phyloP scores from a whole-genome alignment of 2,113 vertebrate species.

The Mustelus asterias region DNA sequence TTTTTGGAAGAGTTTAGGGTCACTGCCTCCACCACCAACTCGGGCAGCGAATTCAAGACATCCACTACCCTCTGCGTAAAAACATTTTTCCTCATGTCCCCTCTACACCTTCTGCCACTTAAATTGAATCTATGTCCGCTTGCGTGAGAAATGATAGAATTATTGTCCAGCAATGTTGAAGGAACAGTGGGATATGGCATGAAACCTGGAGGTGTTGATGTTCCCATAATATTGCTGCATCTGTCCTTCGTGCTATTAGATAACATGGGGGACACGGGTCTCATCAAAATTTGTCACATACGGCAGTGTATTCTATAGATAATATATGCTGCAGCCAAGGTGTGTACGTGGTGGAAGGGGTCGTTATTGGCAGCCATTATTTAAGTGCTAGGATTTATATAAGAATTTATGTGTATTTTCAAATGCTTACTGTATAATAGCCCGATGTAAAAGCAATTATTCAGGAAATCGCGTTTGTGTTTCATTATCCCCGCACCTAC shows the following conservation, averaged over 20 bases:
- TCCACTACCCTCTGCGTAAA: too few species aligned
- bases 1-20: too few species aligned
- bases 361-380: background rate
- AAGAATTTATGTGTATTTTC: background rate
- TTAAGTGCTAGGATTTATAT: background rate
- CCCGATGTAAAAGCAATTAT: background rate
- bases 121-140: too few species aligned
- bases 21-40: too few species aligned
- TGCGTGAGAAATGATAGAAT: background rate
- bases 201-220: background rate
- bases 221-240: background rate
- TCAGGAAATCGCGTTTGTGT: constrained; percentile 1
- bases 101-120: too few species aligned
- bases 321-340: background rate
- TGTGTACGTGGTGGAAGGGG: background rate
- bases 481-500: background rate
- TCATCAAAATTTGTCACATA: background rate
- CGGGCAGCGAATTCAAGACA: too few species aligned
- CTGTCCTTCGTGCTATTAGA: background rate
- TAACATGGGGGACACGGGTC: background rate
- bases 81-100: too few species aligned
- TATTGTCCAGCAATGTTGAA: background rate
- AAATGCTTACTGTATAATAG: background rate
- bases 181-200: background rate
- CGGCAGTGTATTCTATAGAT: background rate